Evolutionary conservation across 2,797 vertebrate genomes (phyloP), one percentile per base, ranked within the genome.

Genomic region (Enteromius radiatus): DNA sequence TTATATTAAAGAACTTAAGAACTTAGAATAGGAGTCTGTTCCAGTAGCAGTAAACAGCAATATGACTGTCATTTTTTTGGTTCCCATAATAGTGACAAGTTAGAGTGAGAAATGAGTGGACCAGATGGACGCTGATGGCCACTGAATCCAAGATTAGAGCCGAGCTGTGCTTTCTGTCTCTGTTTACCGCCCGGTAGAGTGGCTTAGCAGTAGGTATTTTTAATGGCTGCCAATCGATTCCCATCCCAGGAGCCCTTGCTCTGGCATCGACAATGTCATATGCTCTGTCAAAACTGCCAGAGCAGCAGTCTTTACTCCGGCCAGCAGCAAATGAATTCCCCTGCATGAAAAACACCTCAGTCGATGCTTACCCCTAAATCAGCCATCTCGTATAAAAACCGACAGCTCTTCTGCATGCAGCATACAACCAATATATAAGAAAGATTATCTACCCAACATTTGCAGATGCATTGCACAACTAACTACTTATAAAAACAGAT

Each of bases 231-330:
- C 84, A 80, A 92, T 92, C 90, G 89, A 91, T 92, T 88, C 73
- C 84, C 49, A 76, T 86, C 88, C 82, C 86, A 3, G 3, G 84
- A 77, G 81, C 84, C 88, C 76, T 85, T 71, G 83, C 85, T 17
- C 86, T 85, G 83, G 84, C 91, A 90, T 91, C 85, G 88, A 89
- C 86, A 85, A 86, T 89, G 88, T 92, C 90, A 90, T 87, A 85
- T 77, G 80, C 82, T 80, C 83, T 82, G 89, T 91, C 90, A 90
- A 91, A 89, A 88, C 91, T 84, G 83, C 88, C 76, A 11, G 63
- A 69, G 69, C 86, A 85, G 83, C 84, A 85, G 82, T 84, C 61
- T 80, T 84, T 76, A 59, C 67, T 69, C 80, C 81, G 54, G 81
- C 80, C 81, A 87, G 45, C 36, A 79, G 84, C 63, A 84, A 75